Conservation (phyloP, 2,113 vertebrate species). For the Romanogobio albipinnatus region DNA sequence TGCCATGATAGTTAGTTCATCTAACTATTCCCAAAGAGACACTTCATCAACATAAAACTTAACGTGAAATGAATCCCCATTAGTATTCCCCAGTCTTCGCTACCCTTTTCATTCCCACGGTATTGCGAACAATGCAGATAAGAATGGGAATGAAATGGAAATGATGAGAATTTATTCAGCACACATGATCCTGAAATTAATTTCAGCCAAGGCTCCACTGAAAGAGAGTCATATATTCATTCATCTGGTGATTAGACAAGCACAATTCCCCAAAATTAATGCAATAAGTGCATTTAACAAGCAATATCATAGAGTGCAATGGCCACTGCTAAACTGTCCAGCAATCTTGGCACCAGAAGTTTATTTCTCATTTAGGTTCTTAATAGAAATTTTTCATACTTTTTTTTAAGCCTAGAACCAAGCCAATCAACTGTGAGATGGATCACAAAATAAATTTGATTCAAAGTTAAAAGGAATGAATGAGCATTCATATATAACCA, state of each 20-base stretch:
- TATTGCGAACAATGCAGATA: background rate
- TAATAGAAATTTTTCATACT: background rate
- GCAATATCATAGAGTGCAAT: background rate
- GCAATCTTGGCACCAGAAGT: background rate
- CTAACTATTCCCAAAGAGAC: background rate
- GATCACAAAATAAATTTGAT: background rate
- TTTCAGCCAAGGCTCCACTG: background rate
- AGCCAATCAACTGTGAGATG: background rate
- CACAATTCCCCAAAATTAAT: constrained; percentile 28
- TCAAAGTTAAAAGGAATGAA: background rate
- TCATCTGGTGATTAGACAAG: background rate
- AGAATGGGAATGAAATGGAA: background rate
- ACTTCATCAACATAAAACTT: background rate
- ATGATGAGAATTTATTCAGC: constrained; percentile 1
- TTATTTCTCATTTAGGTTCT: background rate
- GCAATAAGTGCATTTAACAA: constrained; percentile 2
- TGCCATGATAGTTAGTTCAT: background rate
- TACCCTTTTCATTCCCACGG: background rate
- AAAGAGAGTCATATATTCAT: background rate
- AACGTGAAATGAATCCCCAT: background rate
- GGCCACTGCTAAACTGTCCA: background rate
- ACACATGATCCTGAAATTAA: background rate
- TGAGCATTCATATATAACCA: background rate
- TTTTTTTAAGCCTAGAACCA: background rate
- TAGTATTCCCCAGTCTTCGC: background rate